These are phyloP conservation scores for Drosophila neotestacea DNA, from an alignment of 2,888 invertebrate species.

Conservation along the genomic window DNA sequence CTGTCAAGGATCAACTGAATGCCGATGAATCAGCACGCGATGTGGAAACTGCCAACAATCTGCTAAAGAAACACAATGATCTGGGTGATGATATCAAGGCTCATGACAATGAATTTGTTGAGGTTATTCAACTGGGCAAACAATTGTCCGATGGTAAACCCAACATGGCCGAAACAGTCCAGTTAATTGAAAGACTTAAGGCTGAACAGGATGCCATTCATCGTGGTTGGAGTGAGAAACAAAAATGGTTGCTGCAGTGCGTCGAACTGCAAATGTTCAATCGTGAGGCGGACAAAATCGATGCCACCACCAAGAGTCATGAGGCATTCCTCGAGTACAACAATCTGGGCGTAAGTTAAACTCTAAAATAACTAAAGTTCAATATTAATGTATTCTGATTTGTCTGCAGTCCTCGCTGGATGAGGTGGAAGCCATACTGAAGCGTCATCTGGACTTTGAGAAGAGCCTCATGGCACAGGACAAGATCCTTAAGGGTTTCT, in stretches of 20 bases:
- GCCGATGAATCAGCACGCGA: slow-evolving; percentile 93
- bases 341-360: slow-evolving; percentile 91
- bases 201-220: slow-evolving; percentile 91
- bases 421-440: slow-evolving; percentile 95
- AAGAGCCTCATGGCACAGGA: slow-evolving; percentile 97
- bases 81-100: slow-evolving; percentile 95
- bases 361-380: too few relatives aligned
- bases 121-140: slow-evolving; percentile 92
- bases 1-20: slow-evolving; percentile 91
- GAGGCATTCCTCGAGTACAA: slow-evolving; percentile 96
- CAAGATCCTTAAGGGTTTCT: slow-evolving; percentile 93
- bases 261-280: slow-evolving; percentile 96
- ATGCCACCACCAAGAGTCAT: slow-evolving; percentile 97
- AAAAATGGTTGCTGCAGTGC: slow-evolving; percentile 93
- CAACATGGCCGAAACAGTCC: slow-evolving; percentile 90
- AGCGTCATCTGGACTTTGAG: slow-evolving; percentile 97
- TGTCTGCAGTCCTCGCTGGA: slow-evolving; percentile 91
- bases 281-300: slow-evolving; percentile 98
- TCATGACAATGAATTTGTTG: slow-evolving; percentile 94
- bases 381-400: not conserved
- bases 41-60: slow-evolving; percentile 95
- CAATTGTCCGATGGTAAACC: slow-evolving; percentile 92
- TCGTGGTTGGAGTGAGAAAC: slow-evolving; percentile 93
- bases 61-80: slow-evolving; percentile 96
- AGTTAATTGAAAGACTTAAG: slow-evolving; percentile 90